Percentiles rank a stretch among this genome's conserved stretches.
Evolutionary conservation across 1,140 invertebrate genomes (phyloP).

Genomic region (Armadillidium nasatum): DNA sequence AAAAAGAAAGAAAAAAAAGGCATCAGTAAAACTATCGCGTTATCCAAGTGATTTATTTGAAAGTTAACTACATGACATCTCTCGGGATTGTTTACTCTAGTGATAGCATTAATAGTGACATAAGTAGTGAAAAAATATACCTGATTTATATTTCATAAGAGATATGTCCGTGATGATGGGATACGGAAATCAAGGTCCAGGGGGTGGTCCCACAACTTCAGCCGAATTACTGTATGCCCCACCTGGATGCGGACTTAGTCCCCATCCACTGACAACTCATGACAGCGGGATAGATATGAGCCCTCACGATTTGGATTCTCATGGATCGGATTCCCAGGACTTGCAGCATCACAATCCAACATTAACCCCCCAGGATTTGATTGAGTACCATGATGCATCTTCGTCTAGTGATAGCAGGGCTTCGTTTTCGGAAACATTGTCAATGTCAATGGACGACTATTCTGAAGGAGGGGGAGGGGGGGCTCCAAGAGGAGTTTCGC

Average conservation of each 20-base stretch:
- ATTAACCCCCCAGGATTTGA: not conserved
- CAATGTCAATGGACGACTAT: not conserved
- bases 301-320: not conserved
- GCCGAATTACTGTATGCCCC: not conserved
- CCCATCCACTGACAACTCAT: not conserved
- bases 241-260: not conserved
- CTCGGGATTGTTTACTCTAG: not conserved
- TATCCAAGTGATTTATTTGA: not conserved
- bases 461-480: not conserved
- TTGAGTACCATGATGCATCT: not conserved
- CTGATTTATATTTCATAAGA: too few relatives aligned
- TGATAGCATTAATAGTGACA: too few relatives aligned
- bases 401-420: not conserved
- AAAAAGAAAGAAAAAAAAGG: too few relatives aligned
- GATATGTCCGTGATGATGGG: constrained; percentile 2
- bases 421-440: not conserved
- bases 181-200: not conserved
- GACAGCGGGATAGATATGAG: not conserved
- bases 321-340: not conserved
- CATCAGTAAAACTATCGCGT: too few relatives aligned
- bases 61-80: not conserved
- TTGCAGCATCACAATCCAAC: not conserved
- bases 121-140: too few relatives aligned
- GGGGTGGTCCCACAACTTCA: not conserved
- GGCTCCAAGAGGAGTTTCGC: not conserved